Evolutionary conservation across 2,888 invertebrate species (phyloP).

Genomic region (Drosophila helvetica): DNA sequence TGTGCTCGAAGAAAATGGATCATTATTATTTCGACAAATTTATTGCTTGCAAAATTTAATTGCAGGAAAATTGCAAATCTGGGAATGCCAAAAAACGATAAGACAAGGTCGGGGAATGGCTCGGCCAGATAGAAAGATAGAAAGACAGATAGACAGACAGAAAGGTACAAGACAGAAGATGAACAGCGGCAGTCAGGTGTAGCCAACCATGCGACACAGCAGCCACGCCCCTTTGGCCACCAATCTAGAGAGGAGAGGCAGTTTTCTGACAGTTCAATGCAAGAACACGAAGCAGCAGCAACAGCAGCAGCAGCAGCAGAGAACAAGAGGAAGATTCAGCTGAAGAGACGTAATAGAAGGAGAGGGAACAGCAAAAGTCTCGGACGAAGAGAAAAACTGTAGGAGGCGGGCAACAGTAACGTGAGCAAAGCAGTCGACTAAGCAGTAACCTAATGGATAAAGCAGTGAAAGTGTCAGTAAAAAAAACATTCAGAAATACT

Average conservation of each 20-base stretch:
- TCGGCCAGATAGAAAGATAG: slow-evolving; percentile 11
- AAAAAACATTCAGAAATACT: no score
- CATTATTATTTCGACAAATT: slow-evolving; percentile 39
- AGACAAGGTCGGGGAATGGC: slow-evolving; percentile 22
- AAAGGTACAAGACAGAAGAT: slow-evolving; percentile 21
- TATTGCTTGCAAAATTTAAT: slow-evolving; percentile 57
- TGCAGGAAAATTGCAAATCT: slow-evolving; percentile 54
- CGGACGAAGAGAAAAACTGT: neutral
- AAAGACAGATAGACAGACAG: slow-evolving; percentile 1
- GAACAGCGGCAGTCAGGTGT: slow-evolving; percentile 61
- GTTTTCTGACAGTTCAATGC: slow-evolving; percentile 65
- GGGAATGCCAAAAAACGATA: slow-evolving; percentile 43
- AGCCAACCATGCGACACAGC: slow-evolving; percentile 62
- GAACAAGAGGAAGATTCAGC: slow-evolving; percentile 1
- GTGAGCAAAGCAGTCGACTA: neutral
- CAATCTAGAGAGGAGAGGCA: neutral
- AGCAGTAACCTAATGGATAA: no score
- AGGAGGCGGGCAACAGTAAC: no score
- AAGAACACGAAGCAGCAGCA: neutral
- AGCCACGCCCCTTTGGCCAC: slow-evolving; percentile 38
- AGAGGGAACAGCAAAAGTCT: neutral
- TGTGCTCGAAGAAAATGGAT: slow-evolving; percentile 32
- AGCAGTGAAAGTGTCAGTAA: no score
- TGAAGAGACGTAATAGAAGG: slow-evolving; percentile 5
- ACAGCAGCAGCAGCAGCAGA: neutral